Base-by-base conservation (phyloP, 2,888 invertebrate genomes). In the Dorcus parallelipipedus region DNA sequence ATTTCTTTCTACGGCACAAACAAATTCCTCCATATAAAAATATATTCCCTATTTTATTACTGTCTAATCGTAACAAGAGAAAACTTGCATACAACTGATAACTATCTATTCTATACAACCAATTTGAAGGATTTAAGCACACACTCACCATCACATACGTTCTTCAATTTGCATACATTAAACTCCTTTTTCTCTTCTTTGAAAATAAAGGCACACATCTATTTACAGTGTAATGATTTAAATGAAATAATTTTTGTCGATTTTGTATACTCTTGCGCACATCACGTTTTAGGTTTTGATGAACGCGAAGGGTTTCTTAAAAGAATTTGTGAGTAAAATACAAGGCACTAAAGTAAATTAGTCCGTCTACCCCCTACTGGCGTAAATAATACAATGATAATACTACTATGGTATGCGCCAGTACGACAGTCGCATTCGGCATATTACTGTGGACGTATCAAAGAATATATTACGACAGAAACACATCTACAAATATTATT, bases 321-420 rank as follows among this genome's bases (percentile, higher is more conserved):
- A 50, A 50, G 38, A n/a, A 50, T 7, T 50, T 50, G 40, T 50
- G 42, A 40, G 17, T 45, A 48, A 54, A 54, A 45, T 45, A 54
- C 48, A 54, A 8, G 10, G 49, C 49, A 54, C 54, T 54, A 54
- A 49, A 54, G 54, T 23, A 56, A 50, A 56, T 56, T 56, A 56
- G 42, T 38, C 45, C 9, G 56, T 45, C 56, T 43, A 41, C 39
- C 55, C 56, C 50, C 56, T 38, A 43, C 50, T 26, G 51, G 49
- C 56, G 50, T 56, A 56, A 56, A 56, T 56, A 49, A 54, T 54
- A 23, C 47, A 54, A 39, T 54, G 49, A 54, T 54, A 56, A 56
- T 56, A 38, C 50, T 51, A 51, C 56, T 56, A 56, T 56, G 49
- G 50, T 56, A 51, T 56, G 56, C 56, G 42, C 50, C 33, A 23